phyloP scores from a whole-genome alignment of 2,888 invertebrate genomes.

The Polymixis flavicincta region DNA sequence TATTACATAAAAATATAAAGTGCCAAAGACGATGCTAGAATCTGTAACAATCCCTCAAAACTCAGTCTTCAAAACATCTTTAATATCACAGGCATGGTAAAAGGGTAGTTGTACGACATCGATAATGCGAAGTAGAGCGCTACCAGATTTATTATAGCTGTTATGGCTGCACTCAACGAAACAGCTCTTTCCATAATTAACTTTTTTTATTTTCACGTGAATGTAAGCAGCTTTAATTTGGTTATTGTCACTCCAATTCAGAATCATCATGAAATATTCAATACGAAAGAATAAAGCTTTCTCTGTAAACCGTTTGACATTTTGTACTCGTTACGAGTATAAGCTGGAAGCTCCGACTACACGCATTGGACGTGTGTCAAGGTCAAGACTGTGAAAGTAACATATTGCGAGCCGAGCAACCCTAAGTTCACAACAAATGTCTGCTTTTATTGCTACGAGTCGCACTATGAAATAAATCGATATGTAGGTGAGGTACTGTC shows the following conservation, averaged over 20 bases:
- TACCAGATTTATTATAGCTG: constrained; percentile 23
- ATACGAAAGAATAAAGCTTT: not conserved
- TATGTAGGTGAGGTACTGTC: constrained; percentile 59
- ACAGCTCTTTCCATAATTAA: constrained; percentile 9
- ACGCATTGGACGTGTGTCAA: constrained; percentile 40
- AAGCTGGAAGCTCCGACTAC: constrained; percentile 9
- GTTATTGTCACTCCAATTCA: not conserved
- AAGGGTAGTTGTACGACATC: constrained; percentile 1
- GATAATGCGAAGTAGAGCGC: not conserved
- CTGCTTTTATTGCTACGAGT: constrained; percentile 56
- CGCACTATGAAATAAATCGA: constrained; percentile 62
- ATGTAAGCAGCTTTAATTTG: constrained; percentile 2
- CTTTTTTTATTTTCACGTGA: constrained; percentile 5
- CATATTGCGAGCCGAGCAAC: constrained; percentile 53
- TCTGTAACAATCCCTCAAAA: not conserved
- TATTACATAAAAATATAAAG: constrained; percentile 4
- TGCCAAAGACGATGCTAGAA: not conserved
- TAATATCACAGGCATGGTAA: constrained; percentile 2
- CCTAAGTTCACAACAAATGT: constrained; percentile 50
- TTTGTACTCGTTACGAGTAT: constrained; percentile 9
- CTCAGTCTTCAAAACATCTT: constrained; percentile 4
- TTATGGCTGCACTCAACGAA: constrained; percentile 23
- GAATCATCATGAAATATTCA: not conserved
- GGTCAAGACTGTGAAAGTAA: constrained; percentile 63
- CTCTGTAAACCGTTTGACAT: not conserved